Percentiles rank a stretch among this genome's conserved stretches.
Conservation (phyloP, 1,140 invertebrate genomes). For the Achroia grisella region DNA sequence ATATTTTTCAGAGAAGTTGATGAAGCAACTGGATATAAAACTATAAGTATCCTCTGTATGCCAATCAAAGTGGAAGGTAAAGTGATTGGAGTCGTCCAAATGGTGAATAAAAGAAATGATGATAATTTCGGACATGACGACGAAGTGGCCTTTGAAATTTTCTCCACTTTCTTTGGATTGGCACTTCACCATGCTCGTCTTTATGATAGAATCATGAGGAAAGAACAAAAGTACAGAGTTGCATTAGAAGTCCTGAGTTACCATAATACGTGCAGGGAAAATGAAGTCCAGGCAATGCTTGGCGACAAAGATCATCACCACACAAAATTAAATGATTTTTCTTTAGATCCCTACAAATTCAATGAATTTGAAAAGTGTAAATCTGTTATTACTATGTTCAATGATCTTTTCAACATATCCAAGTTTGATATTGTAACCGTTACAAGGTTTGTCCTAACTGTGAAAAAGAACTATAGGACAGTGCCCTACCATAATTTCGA, state of each 20-base stretch:
- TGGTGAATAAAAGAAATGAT: slow-evolving; percentile 87
- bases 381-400: slow-evolving; percentile 86
- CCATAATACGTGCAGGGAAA: slow-evolving; percentile 84
- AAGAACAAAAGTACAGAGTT: slow-evolving; percentile 89
- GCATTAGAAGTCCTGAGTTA: slow-evolving; percentile 89
- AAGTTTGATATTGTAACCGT: slow-evolving; percentile 78
- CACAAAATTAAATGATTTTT: slow-evolving; percentile 75
- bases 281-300: slow-evolving; percentile 75
- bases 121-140: slow-evolving; percentile 81
- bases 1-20: slow-evolving; percentile 76
- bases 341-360: slow-evolving; percentile 82
- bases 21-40: slow-evolving; percentile 84
- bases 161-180: slow-evolving; percentile 89
- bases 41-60: slow-evolving; percentile 88
- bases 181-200: slow-evolving; percentile 89
- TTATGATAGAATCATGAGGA: slow-evolving; percentile 87
- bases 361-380: slow-evolving; percentile 81
- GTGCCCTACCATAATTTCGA: slow-evolving; percentile 92
- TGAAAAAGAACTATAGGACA: slow-evolving; percentile 87
- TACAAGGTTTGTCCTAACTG: slow-evolving; percentile 84
- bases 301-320: slow-evolving; percentile 30
- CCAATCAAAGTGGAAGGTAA: slow-evolving; percentile 85
- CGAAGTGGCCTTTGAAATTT: slow-evolving; percentile 88
- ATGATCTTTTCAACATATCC: slow-evolving; percentile 79
- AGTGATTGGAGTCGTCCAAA: slow-evolving; percentile 90